Evolutionary conservation across 2,888 invertebrate genomes (phyloP).

Genomic region (Andrena chrysosceles): DNA sequence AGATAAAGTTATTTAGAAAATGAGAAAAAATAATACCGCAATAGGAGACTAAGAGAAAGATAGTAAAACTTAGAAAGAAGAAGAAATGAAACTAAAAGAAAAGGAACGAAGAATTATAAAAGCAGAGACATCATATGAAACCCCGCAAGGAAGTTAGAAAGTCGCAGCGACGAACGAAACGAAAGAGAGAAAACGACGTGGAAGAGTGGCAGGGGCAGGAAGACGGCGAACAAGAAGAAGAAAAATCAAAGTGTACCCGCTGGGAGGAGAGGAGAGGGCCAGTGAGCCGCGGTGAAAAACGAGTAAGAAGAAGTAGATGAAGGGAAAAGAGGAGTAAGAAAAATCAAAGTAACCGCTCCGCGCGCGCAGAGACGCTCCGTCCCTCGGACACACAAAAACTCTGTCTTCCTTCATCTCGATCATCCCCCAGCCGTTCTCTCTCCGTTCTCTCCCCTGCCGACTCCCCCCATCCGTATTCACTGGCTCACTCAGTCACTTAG

Average conservation of each 20-base stretch:
- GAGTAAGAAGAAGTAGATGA: constrained; percentile 36
- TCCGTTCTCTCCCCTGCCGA: background rate
- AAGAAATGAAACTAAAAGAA: background rate
- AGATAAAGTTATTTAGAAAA: no score
- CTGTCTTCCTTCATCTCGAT: constrained; percentile 19
- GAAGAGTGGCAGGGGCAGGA: constrained; percentile 7
- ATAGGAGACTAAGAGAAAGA: no score
- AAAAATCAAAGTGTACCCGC: constrained; percentile 34
- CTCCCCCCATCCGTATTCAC: constrained; percentile 38
- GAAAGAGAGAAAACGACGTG: background rate
- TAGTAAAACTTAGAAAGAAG: no score
- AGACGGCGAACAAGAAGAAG: constrained; percentile 30
- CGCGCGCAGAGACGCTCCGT: constrained; percentile 41
- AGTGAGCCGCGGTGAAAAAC: constrained; percentile 43
- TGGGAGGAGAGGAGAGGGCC: constrained; percentile 24
- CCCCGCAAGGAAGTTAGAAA: background rate
- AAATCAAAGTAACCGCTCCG: constrained; percentile 37
- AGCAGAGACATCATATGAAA: no score
- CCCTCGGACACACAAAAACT: constrained; percentile 49
- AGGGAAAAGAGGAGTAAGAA: constrained; percentile 51
- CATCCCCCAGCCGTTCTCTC: background rate
- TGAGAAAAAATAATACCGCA: no score
- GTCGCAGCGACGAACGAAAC: background rate
- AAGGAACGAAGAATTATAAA: no score
- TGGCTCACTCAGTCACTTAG: constrained; percentile 45